These are phyloP conservation scores for Trichopoda pennipes DNA, from an alignment of 2,888 invertebrate species.

Conservation along the genomic window DNA sequence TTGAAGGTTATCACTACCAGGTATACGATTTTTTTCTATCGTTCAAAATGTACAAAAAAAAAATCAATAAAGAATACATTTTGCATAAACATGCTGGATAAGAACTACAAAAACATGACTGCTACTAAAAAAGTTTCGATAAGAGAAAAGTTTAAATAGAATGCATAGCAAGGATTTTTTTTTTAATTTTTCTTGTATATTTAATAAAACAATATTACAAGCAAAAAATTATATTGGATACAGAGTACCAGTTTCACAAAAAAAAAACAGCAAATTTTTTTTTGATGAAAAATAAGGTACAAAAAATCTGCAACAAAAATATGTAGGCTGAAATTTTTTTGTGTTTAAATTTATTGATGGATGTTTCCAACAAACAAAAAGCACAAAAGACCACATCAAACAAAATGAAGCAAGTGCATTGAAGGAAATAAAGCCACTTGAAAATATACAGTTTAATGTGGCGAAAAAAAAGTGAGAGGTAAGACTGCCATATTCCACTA, in stretches of 20 bases:
- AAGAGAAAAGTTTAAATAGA: conserved; percentile 51
- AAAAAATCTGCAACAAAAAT: conserved; percentile 21
- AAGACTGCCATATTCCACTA: too few species aligned
- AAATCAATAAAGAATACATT: conserved; percentile 28
- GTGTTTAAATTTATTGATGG: conserved; percentile 58
- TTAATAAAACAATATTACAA: conserved; percentile 32
- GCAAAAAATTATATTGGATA: conserved; percentile 1
- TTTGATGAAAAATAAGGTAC: conserved; percentile 1
- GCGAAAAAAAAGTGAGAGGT: background rate
- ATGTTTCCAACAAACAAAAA: conserved; percentile 1
- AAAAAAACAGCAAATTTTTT: background rate
- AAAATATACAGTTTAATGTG: conserved; percentile 8
- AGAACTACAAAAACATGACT: conserved; percentile 23
- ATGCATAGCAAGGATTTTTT: conserved; percentile 17
- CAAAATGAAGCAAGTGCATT: conserved; percentile 20
- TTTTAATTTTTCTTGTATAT: background rate
- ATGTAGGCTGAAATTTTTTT: conserved; percentile 21
- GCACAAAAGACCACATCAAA: background rate
- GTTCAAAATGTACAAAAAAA: conserved; percentile 15
- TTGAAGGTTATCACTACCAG: conserved; percentile 52
- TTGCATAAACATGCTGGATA: conserved; percentile 40
- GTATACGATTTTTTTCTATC: conserved; percentile 34
- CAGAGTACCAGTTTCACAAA: background rate
- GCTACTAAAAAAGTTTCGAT: conserved; percentile 48
- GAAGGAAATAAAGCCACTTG: conserved; percentile 4